Evolutionary conservation across 1,140 invertebrate species (phyloP).

Genomic region (Manduca sexta): DNA sequence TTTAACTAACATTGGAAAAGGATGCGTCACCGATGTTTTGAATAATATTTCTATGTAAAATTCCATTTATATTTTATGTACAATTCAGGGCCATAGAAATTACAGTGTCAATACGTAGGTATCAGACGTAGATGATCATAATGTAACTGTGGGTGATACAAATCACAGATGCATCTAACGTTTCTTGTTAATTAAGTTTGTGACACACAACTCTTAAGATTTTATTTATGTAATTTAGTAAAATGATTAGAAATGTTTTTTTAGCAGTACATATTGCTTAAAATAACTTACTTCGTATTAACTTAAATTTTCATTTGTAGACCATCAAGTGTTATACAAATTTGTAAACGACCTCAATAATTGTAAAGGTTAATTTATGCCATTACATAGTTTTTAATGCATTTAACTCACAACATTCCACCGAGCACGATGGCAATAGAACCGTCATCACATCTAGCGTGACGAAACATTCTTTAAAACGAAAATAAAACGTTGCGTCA

Average conservation of each 20-base stretch:
- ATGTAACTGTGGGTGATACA: conserved; percentile 10
- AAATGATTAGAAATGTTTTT: too few species aligned
- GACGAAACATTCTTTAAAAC: conserved; percentile 2
- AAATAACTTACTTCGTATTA: too few species aligned
- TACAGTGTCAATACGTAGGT: conserved; percentile 10
- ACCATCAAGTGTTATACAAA: too few species aligned
- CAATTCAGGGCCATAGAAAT: conserved; percentile 11
- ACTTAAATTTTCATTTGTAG: too few species aligned
- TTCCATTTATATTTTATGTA: conserved; percentile 8
- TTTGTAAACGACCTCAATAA: too few species aligned
- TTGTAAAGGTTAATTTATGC: too few species aligned
- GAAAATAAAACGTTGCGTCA: conserved; percentile 12
- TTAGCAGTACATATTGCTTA: too few species aligned
- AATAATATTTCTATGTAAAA: too few species aligned
- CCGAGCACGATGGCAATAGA: neutral
- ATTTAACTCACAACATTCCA: neutral
- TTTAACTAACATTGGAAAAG: neutral
- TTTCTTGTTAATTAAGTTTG: neutral
- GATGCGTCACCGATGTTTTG: too few species aligned
- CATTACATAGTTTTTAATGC: neutral
- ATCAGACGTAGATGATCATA: conserved; percentile 16
- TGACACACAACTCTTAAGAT: neutral
- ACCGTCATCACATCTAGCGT: neutral
- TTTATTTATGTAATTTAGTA: neutral
- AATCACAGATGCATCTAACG: conserved; percentile 7